Evolutionary conservation across 23 tunicate genomes (phyloP).

Genomic region (Ascidia mentula): DNA sequence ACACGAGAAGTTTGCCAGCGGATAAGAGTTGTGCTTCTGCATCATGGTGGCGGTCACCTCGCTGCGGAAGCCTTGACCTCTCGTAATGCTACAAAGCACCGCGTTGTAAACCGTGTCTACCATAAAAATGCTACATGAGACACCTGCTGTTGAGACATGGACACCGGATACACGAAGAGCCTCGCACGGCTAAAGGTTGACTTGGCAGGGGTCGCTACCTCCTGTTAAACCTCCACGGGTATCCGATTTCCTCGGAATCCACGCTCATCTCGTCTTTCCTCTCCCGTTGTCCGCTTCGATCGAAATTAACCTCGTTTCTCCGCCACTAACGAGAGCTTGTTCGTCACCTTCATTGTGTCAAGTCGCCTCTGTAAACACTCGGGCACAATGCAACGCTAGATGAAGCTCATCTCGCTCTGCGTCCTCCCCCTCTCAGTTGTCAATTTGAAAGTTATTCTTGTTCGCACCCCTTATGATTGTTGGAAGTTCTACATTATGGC

Average conservation of each 20-base stretch:
- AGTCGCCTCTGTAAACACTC: too few species aligned
- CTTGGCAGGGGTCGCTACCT: conserved; percentile 1
- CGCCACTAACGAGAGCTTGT: background rate
- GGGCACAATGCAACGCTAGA: too few species aligned
- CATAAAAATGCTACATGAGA: background rate
- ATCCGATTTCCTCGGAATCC: background rate
- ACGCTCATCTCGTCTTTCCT: background rate
- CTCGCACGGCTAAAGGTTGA: background rate
- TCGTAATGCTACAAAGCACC: background rate
- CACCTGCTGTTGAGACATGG: conserved; percentile 6
- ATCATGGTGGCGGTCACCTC: background rate
- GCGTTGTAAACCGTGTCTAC: background rate
- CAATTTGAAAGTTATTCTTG: too few species aligned
- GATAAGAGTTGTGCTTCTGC: background rate
- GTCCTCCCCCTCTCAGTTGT: too few species aligned
- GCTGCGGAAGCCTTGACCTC: background rate
- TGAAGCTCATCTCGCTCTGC: too few species aligned
- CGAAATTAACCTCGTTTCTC: background rate
- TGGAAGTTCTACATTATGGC: too few species aligned
- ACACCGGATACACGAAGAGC: background rate
- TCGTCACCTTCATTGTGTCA: too few species aligned
- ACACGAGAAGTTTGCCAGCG: too few species aligned
- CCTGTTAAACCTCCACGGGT: background rate
- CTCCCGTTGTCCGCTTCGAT: background rate
- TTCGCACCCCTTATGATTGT: too few species aligned